Conservation (phyloP, 2,113 vertebrate species). For the Oncorhynchus clarkii region DNA sequence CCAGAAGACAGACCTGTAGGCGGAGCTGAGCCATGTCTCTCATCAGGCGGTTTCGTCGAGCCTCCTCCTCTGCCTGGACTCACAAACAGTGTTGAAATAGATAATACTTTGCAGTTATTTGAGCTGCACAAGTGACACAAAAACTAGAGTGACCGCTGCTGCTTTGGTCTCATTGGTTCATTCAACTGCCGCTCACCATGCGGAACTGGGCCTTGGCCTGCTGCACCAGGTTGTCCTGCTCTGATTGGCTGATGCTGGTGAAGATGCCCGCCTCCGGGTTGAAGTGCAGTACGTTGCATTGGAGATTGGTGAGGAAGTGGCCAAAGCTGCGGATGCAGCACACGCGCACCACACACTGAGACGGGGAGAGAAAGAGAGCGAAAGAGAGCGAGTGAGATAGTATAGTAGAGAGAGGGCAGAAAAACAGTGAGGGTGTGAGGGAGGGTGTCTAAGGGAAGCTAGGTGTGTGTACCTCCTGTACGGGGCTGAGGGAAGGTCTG, state of each 20-base stretch:
- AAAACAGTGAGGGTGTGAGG: conserved; percentile 1
- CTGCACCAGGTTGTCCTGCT: conserved; percentile 86
- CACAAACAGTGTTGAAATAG: background rate
- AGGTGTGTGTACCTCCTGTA: conserved; percentile 27
- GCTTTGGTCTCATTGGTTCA: background rate
- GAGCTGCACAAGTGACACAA: background rate
- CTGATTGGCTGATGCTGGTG: conserved; percentile 86
- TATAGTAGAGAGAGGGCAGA: background rate
- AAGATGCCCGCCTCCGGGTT: conserved; percentile 93
- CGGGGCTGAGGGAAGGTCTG: conserved; percentile 73
- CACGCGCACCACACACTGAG: conserved; percentile 84
- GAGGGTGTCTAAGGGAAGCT: background rate
- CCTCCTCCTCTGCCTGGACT: conserved; percentile 90
- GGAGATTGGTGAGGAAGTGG: conserved; percentile 88
- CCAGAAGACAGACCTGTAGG: conserved; percentile 80
- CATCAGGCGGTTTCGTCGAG: conserved; percentile 92
- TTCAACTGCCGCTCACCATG: conserved; percentile 78
- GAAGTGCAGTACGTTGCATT: conserved; percentile 94
- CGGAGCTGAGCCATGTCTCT: conserved; percentile 97
- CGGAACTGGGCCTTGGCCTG: conserved; percentile 95
- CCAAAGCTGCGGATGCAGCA: conserved; percentile 95
- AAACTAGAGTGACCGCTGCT: background rate
- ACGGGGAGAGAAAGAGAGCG: background rate
- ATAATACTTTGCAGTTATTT: background rate
- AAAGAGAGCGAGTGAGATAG: background rate